phyloP scores from a whole-genome alignment of 1,140 invertebrate species.

The Palaemon carinicauda region DNA sequence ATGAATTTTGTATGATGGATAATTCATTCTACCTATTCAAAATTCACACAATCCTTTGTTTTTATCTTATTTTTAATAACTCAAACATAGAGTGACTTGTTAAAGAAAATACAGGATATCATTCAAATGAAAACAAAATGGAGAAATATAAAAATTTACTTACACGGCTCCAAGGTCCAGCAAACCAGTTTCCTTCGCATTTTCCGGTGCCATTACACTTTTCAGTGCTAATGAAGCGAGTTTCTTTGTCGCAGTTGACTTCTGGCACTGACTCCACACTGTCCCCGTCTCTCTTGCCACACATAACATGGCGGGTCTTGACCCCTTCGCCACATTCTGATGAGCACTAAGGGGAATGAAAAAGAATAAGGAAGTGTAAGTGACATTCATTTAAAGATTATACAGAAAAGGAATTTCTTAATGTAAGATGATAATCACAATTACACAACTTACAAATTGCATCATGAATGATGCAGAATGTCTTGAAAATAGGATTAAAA shows the following conservation, averaged over 20 bases:
- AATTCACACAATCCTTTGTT: no score
- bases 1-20: no score
- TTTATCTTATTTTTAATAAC: no score
- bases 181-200: constrained; percentile 25
- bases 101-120: no score
- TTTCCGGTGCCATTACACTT: constrained; percentile 14
- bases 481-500: no score
- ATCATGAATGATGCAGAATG: no score
- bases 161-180: constrained; percentile 32
- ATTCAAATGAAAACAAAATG: neutral
- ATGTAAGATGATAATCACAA: neutral
- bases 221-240: neutral
- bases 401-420: neutral
- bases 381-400: neutral
- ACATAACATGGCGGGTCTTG: constrained; percentile 67
- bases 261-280: neutral
- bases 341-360: constrained; percentile 10
- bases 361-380: neutral
- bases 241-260: constrained; percentile 16
- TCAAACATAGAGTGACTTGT: no score
- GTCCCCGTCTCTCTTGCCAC: constrained; percentile 1
- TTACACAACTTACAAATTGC: no score
- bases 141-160: neutral
- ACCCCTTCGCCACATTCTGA: constrained; percentile 33
- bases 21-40: no score